Conservation (phyloP, 2,888 invertebrate species). For the Spodoptera picta region DNA sequence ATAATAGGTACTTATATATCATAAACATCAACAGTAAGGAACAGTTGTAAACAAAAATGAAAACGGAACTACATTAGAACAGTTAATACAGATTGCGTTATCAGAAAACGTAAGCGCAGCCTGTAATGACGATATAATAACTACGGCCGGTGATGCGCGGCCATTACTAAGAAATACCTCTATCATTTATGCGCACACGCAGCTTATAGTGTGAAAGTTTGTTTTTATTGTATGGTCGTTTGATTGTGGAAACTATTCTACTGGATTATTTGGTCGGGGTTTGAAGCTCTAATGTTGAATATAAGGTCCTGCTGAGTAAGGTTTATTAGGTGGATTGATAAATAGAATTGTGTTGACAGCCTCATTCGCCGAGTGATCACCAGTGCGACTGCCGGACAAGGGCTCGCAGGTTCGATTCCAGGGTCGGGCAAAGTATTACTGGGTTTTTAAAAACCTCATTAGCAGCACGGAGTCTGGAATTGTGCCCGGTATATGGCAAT, state of each 20-base stretch:
- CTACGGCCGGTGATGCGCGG: slow-evolving; percentile 27
- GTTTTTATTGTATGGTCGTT: slow-evolving; percentile 38
- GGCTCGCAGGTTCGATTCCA: no score
- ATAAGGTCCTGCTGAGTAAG: neutral
- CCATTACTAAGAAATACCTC: slow-evolving; percentile 47
- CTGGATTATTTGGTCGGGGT: no score
- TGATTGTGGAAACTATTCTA: slow-evolving; percentile 20
- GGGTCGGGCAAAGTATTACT: no score
- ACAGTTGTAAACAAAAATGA: slow-evolving; percentile 5
- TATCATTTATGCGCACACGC: slow-evolving; percentile 49
- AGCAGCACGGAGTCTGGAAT: no score
- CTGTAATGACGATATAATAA: slow-evolving; percentile 52
- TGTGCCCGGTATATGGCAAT: no score
- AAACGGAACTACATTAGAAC: slow-evolving; percentile 42
- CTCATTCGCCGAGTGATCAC: no score
- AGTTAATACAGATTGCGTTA: slow-evolving; percentile 41
- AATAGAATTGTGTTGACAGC: no score
- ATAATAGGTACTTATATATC: no score
- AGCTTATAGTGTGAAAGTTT: slow-evolving; percentile 54
- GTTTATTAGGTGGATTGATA: neutral
- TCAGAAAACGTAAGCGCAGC: slow-evolving; percentile 29
- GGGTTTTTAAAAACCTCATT: no score
- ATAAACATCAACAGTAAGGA: no score
- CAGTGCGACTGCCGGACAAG: no score
- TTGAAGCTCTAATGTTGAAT: no score